Base-by-base conservation (phyloP, 2,888 invertebrate species). In the Caenorhabditis sp. region DNA sequence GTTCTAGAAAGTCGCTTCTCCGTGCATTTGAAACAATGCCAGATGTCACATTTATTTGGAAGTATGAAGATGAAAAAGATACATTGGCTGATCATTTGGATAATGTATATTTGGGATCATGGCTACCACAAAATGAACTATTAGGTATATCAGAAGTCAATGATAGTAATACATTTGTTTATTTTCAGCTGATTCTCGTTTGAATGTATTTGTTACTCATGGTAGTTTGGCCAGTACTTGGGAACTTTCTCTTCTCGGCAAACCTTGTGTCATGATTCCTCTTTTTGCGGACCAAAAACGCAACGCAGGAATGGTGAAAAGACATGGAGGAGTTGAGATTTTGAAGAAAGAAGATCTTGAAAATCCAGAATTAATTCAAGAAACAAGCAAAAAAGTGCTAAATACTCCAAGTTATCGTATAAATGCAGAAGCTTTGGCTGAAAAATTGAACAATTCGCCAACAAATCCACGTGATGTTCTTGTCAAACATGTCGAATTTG, bases 81-180 rank as follows among this genome's bases (percentile, higher is more conserved):
- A 61, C 57, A 27, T 53, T 70, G 50, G 65, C 58, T 12, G 62
- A 65, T 56, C 70, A 68, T 25, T 49, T 76, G 38, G 27, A 59
- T 0, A 82, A 82, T 67, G 76, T 82, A 7, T 59, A 69, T 25
- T 58, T 81, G 52, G 67, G 65, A 17, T 74, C 70, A 23, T 82
- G 82, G 82, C 52, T 80, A n/a, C 81, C 82, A 12, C 82, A 82
- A 59, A 76, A 71, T 54, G 72, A 74, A 50, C 50, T 82, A 8
- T 63, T 82, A 20, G 78, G 77, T 50, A 27, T n/a, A n/a, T n/a
- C n/a, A n/a, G n/a, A n/a, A n/a, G n/a, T n/a, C n/a, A n/a, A n/a
- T n/a, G n/a, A n/a, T n/a, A n/a, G n/a, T n/a, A n/a, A n/a, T n/a
- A n/a, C n/a, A n/a, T n/a, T n/a, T n/a, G n/a, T n/a, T n/a, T 23